Conservation (phyloP, 2,888 invertebrate genomes). For the Catocala sponsa region DNA sequence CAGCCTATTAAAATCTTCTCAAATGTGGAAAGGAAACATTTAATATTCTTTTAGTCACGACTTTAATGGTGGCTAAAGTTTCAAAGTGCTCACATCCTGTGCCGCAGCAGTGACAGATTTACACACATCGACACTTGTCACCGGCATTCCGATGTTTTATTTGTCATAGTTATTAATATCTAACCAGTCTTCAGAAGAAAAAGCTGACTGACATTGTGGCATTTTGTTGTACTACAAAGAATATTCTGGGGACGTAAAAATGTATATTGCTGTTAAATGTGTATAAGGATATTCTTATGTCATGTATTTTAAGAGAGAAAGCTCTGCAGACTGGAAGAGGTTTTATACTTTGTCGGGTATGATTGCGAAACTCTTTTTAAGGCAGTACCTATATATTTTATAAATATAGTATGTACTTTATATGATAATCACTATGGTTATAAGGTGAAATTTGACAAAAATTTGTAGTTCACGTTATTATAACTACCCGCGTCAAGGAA, state of each 20-base stretch:
- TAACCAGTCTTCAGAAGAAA: background rate
- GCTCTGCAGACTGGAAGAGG: too few relatives aligned
- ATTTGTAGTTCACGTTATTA: too few relatives aligned
- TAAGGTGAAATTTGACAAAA: too few relatives aligned
- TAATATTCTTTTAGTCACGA: constrained; percentile 18
- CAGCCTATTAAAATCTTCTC: constrained; percentile 2
- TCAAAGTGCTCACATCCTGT: constrained; percentile 43
- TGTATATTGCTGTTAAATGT: background rate
- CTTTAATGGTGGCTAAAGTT: constrained; percentile 15
- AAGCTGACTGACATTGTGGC: too few relatives aligned
- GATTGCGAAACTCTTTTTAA: too few relatives aligned
- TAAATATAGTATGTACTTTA: too few relatives aligned
- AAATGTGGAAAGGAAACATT: constrained; percentile 27
- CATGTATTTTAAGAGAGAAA: too few relatives aligned
- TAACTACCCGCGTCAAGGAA: too few relatives aligned
- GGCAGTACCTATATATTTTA: too few relatives aligned
- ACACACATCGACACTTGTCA: constrained; percentile 30
- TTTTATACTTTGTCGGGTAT: too few relatives aligned
- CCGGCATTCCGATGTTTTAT: constrained; percentile 16
- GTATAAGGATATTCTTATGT: background rate
- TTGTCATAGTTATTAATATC: constrained; percentile 17
- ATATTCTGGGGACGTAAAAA: background rate
- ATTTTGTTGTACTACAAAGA: too few relatives aligned
- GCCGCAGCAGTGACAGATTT: constrained; percentile 40
- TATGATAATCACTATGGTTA: too few relatives aligned